A percentile compares a stretch with the other conserved stretches of the same genome.
phyloP scores from a whole-genome alignment of 1,140 invertebrate species.

The Adoxophyes honmai region DNA sequence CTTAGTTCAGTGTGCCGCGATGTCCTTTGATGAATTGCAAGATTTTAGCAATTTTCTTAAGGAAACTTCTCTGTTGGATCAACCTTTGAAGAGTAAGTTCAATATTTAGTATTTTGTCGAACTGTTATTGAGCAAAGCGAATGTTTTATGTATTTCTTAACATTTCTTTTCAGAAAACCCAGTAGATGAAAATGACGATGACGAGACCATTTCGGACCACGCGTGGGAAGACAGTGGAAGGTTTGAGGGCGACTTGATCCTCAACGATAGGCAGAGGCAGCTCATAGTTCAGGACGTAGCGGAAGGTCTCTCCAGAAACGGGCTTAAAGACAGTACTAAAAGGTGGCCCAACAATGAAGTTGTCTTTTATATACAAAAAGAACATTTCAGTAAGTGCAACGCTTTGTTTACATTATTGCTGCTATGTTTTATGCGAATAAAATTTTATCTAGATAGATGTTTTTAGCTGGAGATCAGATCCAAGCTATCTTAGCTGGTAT shows the following conservation, averaged over 20 bases:
- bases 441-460: background rate
- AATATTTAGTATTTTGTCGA: background rate
- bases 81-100: constrained; percentile 62
- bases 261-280: constrained; percentile 63
- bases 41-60: constrained; percentile 61
- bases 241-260: constrained; percentile 74
- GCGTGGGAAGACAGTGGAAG: constrained; percentile 75
- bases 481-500: constrained; percentile 66
- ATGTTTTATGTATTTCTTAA: constrained; percentile 8
- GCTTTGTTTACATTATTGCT: constrained; percentile 1
- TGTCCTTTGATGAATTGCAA: constrained; percentile 57
- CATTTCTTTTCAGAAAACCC: constrained; percentile 36
- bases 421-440: too few relatives aligned
- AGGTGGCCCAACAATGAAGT: constrained; percentile 82
- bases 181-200: constrained; percentile 56
- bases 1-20: constrained; percentile 48
- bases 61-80: constrained; percentile 59
- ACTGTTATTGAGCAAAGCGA: background rate
- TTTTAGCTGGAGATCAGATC: constrained; percentile 60
- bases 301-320: constrained; percentile 77
- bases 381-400: constrained; percentile 80
- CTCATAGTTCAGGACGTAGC: constrained; percentile 66
- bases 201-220: constrained; percentile 51
- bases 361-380: constrained; percentile 80
- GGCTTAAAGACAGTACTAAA: constrained; percentile 77